Base-by-base conservation (phyloP, 1,140 invertebrate genomes). In the Calephelis virginiensis region DNA sequence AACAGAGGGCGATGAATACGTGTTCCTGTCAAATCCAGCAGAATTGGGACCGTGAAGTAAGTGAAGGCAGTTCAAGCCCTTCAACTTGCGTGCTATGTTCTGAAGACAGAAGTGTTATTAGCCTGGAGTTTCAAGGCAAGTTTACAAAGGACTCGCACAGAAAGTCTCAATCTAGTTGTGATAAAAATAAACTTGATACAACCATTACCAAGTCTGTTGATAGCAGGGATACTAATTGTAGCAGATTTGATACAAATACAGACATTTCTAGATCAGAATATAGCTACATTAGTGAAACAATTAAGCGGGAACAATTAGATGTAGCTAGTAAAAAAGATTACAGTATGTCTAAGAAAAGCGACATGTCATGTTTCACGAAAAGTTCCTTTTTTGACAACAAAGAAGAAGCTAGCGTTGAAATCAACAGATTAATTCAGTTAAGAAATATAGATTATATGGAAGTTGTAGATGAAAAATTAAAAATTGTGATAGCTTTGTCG, bases 381-480 rank as follows among this genome's bases (percentile, higher is more conserved):
- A 80, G 77, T 66, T 77, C 72, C 13, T 78, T 80, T 61, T 77
- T 77, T 66, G 74, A 81, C 43, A 78, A 70, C 13, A 83, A 85
- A n/a, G 79, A 82, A 7, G 74, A 82, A 38, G 80, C 82, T n/a
- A 48, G 70, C 12, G 82, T 83, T 56, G 87, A 86, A 64, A 86
- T 81, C 4, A 77, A 82, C 61, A 77, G 79, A 64, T 64, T 90
- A 1, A 86, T 84, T 66, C 71, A 82, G 60, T 66, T 85, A 10
- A 76, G 87, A n/a, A 79, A 76, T 63, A 68, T 75, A n/a, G 87
- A 90, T 66, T 89, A 90, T 69, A 67, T 77, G 49, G 81, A 84
- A 48, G 80, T 86, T 3, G 82, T 89, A 14, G 80, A 82, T 6
- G 83, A 87, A 9, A 37, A 73, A 40, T 63, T 89, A 14, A 90